Conservation (phyloP, 2,797 vertebrate species). For the Parambassis ranga region DNA sequence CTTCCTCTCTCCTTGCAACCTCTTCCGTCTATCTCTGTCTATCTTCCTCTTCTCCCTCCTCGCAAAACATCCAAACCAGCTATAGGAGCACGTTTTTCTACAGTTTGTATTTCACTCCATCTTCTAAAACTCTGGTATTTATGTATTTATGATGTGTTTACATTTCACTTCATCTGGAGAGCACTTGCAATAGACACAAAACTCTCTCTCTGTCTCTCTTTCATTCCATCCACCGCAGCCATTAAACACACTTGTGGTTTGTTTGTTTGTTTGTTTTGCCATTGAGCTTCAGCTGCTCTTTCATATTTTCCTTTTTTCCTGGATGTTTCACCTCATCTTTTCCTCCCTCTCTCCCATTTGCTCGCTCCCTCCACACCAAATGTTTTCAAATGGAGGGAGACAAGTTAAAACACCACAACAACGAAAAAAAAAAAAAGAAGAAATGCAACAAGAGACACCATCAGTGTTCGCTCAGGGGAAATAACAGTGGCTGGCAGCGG, state of each 20-base stretch:
- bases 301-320: slow-evolving; percentile 35
- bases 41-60: slow-evolving; percentile 44
- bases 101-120: slow-evolving; percentile 41
- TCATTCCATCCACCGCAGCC: slow-evolving; percentile 13
- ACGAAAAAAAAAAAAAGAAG: no score
- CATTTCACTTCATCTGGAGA: slow-evolving; percentile 45
- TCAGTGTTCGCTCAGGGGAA: slow-evolving; percentile 72
- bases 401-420: slow-evolving; percentile 69
- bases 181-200: background rate
- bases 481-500: slow-evolving; percentile 66
- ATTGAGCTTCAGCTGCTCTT: slow-evolving; percentile 42
- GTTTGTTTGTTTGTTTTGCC: slow-evolving; percentile 45
- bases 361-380: slow-evolving; percentile 45
- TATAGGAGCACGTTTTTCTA: slow-evolving; percentile 59
- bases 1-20: slow-evolving; percentile 72
- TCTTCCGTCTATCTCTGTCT: slow-evolving; percentile 45
- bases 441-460: slow-evolving; percentile 63
- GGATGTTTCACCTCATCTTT: slow-evolving; percentile 5
- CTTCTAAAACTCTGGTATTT: slow-evolving; percentile 9
- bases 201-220: slow-evolving; percentile 11
- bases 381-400: slow-evolving; percentile 71
- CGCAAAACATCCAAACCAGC: slow-evolving; percentile 40
- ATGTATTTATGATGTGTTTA: slow-evolving; percentile 44
- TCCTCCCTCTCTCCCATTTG: background rate
- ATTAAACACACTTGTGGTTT: slow-evolving; percentile 35